Evolutionary conservation across 2,113 vertebrate species (phyloP).

Genomic region (Cephalopterus ornatus): DNA sequence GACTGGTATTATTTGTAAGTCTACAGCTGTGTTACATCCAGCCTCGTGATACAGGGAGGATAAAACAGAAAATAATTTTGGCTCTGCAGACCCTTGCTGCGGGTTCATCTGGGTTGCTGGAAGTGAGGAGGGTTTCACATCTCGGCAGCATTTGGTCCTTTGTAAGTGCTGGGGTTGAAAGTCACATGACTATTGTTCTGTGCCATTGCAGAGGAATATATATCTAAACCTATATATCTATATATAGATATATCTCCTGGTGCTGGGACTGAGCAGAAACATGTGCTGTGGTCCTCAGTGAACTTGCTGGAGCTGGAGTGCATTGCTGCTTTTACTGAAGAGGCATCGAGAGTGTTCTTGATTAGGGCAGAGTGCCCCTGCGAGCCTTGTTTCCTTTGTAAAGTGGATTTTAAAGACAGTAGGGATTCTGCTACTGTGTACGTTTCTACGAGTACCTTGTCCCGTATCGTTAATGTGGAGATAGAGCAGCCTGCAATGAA

Average conservation of each 20-base stretch:
- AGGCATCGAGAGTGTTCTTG: not conserved
- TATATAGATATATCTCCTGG: not conserved
- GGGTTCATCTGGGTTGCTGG: not conserved
- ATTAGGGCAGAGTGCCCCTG: not conserved
- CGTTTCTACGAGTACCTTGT: not conserved
- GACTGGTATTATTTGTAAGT: constrained; percentile 37
- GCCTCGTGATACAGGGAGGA: not conserved
- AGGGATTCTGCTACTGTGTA: not conserved
- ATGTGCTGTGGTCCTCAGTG: not conserved
- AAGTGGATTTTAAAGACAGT: constrained; percentile 16
- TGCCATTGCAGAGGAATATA: not conserved
- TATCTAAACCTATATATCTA: rapidly evolving
- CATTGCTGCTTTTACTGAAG: not conserved
- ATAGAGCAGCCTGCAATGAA: not conserved
- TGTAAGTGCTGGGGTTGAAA: not conserved
- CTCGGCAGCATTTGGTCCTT: not conserved
- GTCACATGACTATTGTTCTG: not conserved
- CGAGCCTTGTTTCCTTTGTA: constrained; percentile 35
- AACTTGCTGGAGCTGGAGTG: not conserved
- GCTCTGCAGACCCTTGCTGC: not conserved
- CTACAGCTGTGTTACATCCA: constrained; percentile 49
- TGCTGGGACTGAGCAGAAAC: not conserved
- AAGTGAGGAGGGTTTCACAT: not conserved
- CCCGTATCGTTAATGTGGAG: not conserved
- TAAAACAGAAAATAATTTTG: not conserved